Evolutionary conservation across 2,888 invertebrate species (phyloP).

Genomic region (Platycnemis pennipes): DNA sequence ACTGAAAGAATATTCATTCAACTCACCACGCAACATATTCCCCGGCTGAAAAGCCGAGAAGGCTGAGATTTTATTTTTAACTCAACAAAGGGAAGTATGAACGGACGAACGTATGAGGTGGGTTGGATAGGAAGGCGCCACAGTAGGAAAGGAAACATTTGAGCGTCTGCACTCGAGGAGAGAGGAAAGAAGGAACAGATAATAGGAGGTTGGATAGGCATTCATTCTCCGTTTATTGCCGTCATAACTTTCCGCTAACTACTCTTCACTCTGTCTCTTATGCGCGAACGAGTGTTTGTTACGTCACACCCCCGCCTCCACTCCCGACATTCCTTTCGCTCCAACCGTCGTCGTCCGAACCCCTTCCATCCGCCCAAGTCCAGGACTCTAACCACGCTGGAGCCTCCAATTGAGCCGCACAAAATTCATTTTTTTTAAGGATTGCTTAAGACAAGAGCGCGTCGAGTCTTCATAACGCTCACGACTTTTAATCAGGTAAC

Average conservation of each 20-base stretch:
- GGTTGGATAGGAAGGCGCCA: neutral
- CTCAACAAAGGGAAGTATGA: neutral
- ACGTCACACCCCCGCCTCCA: neutral
- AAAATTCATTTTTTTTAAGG: neutral
- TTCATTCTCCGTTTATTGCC: constrained; percentile 38
- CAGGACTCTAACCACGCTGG: neutral
- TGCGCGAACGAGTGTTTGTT: neutral
- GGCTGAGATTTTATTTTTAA: too few species aligned
- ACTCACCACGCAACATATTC: too few species aligned
- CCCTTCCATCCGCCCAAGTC: neutral
- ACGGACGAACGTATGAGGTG: neutral
- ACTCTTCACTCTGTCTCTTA: constrained; percentile 33
- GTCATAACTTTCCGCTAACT: constrained; percentile 43
- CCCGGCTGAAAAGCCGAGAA: too few species aligned
- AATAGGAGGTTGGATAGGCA: neutral
- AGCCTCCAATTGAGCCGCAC: neutral
- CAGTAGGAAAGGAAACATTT: neutral
- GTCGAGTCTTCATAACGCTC: neutral
- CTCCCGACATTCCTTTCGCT: neutral
- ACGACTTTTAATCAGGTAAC: neutral
- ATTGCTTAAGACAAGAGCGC: neutral
- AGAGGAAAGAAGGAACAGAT: neutral
- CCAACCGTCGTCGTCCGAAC: too few species aligned
- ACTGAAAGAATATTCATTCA: too few species aligned
- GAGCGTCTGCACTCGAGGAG: neutral